Percentiles rank a stretch among this genome's conserved stretches.
phyloP scores from a whole-genome alignment of 2,888 invertebrate species.

The Drosophila buzzatii region DNA sequence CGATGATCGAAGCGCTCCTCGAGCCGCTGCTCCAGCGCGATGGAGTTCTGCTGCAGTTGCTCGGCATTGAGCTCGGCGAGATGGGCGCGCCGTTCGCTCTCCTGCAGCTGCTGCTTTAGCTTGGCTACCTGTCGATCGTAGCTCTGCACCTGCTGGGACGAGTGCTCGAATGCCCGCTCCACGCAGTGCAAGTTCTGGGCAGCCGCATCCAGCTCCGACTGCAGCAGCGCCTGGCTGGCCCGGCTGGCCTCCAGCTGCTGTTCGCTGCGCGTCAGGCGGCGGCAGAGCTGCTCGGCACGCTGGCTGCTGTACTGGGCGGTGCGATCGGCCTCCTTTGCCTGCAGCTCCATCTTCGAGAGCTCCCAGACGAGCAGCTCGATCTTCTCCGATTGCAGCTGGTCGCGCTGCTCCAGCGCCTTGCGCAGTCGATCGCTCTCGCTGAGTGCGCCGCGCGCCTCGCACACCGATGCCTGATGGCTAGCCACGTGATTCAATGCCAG shows the following conservation, averaged over 20 bases:
- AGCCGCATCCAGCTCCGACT: constrained; percentile 29
- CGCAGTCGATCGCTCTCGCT: constrained; percentile 4
- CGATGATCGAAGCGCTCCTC: constrained; percentile 20
- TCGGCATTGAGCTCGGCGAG: constrained; percentile 32
- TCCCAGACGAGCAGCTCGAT: constrained; percentile 28
- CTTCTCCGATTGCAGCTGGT: constrained; percentile 25
- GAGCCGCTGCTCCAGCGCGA: constrained; percentile 8
- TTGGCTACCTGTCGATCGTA: constrained; percentile 14
- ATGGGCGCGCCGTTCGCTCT: constrained; percentile 28
- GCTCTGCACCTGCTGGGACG: constrained; percentile 1
- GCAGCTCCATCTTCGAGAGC: constrained; percentile 8
- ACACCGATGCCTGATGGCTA: neutral
- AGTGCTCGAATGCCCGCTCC: constrained; percentile 30
- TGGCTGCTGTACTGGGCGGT: constrained; percentile 14
- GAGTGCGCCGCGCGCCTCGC: constrained; percentile 12
- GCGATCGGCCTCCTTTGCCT: constrained; percentile 21
- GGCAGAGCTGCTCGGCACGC: constrained; percentile 10
- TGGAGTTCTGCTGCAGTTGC: constrained; percentile 20
- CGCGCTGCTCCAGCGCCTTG: constrained; percentile 19
- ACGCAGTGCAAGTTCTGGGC: constrained; percentile 28
- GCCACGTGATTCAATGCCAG: neutral
- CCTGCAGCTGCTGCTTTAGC: constrained; percentile 28
- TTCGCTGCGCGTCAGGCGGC: constrained; percentile 11
- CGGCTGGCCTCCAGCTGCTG: constrained; percentile 22
- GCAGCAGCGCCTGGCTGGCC: constrained; percentile 13